phyloP scores from a whole-genome alignment of 2,797 vertebrate genomes.

The Rhabdomys pumilio region DNA sequence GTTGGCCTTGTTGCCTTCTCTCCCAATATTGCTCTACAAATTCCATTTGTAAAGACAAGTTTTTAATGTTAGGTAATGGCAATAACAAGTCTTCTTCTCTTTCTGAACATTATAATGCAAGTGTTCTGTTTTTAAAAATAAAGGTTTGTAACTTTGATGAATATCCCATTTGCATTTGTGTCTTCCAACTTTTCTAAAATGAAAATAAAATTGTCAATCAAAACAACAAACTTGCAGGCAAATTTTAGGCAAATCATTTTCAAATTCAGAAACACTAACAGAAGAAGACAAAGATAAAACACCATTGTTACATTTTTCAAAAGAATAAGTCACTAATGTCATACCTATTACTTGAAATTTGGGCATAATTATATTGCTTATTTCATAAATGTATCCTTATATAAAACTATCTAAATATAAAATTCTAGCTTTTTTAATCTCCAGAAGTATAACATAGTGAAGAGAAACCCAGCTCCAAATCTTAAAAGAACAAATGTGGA shows the following conservation, averaged over 20 bases:
- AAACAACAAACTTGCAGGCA: conserved; percentile 71
- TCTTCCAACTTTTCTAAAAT: conserved; percentile 66
- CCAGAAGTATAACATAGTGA: conserved; percentile 36
- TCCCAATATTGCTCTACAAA: conserved; percentile 72
- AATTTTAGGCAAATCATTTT: conserved; percentile 71
- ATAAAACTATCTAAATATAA: conserved; percentile 56
- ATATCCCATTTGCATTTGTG: conserved; percentile 65
- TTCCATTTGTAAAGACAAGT: conserved; percentile 68
- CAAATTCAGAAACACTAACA: conserved; percentile 69
- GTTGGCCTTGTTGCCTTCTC: conserved; percentile 72
- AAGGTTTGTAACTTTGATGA: conserved; percentile 58
- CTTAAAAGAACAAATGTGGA: conserved; percentile 32
- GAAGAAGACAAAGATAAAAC: conserved; percentile 65
- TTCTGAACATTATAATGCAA: conserved; percentile 70
- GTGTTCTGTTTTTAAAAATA: conserved; percentile 66
- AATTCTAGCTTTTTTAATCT: neutral
- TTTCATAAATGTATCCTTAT: conserved; percentile 47
- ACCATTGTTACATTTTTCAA: conserved; percentile 53
- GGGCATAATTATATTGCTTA: conserved; percentile 26
- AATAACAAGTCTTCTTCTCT: conserved; percentile 33
- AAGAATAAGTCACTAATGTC: conserved; percentile 54
- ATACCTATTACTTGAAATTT: conserved; percentile 70
- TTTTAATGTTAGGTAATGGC: conserved; percentile 61
- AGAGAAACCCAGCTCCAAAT: neutral
- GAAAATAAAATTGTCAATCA: conserved; percentile 77